A percentile compares a stretch with the other conserved stretches of the same genome.
These are phyloP conservation scores for Brachypodius melanocephalos DNA, from an alignment of 2,113 vertebrate genomes.

Conservation along the genomic window DNA sequence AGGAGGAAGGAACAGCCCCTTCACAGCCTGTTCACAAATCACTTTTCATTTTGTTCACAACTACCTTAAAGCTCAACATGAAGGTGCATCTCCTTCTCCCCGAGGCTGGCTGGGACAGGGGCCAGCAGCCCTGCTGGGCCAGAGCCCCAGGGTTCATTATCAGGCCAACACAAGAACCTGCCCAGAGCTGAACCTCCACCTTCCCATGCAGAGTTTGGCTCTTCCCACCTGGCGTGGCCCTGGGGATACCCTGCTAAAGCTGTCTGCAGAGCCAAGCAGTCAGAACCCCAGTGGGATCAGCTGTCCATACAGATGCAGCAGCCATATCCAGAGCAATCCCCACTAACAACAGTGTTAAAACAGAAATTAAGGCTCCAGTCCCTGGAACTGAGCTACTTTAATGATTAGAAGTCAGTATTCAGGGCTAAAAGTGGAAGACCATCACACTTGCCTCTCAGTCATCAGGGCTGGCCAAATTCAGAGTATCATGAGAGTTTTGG, in stretches of 20 bases:
- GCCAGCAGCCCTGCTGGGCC: neutral
- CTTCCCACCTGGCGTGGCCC: neutral
- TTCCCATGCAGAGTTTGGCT: accelerated
- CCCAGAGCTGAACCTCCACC: neutral
- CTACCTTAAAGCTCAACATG: neutral
- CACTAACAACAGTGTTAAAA: neutral
- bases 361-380: neutral
- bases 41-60: neutral
- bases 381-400: neutral
- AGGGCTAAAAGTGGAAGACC: neutral
- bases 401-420: neutral
- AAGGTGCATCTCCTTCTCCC: neutral
- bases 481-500: neutral
- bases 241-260: neutral
- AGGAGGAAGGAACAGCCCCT: neutral
- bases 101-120: neutral
- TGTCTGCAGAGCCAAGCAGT: neutral
- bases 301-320: neutral
- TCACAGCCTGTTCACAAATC: neutral
- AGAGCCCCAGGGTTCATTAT: neutral
- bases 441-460: neutral
- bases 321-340: neutral
- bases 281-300: neutral
- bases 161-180: neutral
- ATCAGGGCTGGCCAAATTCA: neutral